Base-by-base conservation (phyloP, 2,113 vertebrate species). In the Strix uralensis region DNA sequence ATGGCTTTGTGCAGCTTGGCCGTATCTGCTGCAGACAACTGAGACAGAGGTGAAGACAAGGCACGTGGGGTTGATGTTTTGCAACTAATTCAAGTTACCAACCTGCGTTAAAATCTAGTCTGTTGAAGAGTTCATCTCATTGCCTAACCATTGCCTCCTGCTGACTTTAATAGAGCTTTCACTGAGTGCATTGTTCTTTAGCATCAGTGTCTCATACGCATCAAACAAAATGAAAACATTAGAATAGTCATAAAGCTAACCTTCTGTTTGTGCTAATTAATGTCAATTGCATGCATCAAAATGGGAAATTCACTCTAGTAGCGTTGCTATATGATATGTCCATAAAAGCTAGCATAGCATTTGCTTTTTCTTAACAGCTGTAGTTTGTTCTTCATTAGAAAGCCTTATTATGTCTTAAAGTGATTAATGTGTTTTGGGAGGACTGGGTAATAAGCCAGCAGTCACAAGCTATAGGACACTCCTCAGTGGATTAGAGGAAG, bases 361-460 rank as follows among this genome's bases (percentile, higher is more conserved):
- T 94, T 77, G 44, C 54, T 73, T 70, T 95, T 66, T 83, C 83
- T 74, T 34, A 81, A 55, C 94, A 96, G 80, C 85, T 94, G 67
- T 59, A 63, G 51, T 63, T 94, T 90, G 79, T 81, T 95, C 90
- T 55, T 81, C 59, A 59, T 84, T 88, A 81, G 88, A 44, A 96
- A 94, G 59, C 46, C 80, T 92, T 88, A 16, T 38, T 79, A 69
- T 49, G 78, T 58, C 67, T 90, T 25, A 21, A n/a, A 77, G 69
- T 93, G 92, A 94, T 97, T 57, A 70, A 92, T 88, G 46, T 19
- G n/a, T 47, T 94, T 36, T 88, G 55, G 46, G 81, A 91, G 58
- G 40, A 57, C 38, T 30, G 67, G 38, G 59, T 83, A 73, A 65
- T 29, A n/a, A 91, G 62, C 30, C 65, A 58, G 51, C 72, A 79